A percentile compares a stretch with the other conserved stretches of the same genome.
These are phyloP conservation scores for Vireo griseus DNA, from an alignment of 2,797 vertebrate genomes.

Conservation along the genomic window DNA sequence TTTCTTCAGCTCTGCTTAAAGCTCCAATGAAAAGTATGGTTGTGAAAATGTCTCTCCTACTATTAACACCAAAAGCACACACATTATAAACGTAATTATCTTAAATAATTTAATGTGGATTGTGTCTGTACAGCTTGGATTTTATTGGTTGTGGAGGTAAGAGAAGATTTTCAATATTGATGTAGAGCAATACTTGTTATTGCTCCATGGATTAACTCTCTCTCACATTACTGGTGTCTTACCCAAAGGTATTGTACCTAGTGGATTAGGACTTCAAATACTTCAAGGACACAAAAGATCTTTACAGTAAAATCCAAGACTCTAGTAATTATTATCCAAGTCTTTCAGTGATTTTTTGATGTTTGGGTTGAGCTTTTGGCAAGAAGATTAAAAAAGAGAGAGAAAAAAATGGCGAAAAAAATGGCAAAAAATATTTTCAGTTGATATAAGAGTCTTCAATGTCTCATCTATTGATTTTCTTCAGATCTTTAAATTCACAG, in stretches of 20 bases:
- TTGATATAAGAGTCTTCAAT: constrained; percentile 45
- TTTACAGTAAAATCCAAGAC: constrained; percentile 65
- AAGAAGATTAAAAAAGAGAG: constrained; percentile 46
- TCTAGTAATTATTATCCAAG: constrained; percentile 65
- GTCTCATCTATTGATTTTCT: constrained; percentile 69
- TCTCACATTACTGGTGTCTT: constrained; percentile 5
- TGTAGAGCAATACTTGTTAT: constrained; percentile 16
- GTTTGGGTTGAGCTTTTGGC: constrained; percentile 51
- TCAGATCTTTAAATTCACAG: constrained; percentile 70
- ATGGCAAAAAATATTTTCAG: constrained; percentile 1
- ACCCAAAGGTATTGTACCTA: constrained; percentile 54
- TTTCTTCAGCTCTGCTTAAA: neutral
- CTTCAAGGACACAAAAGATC: constrained; percentile 53
- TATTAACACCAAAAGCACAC: neutral
- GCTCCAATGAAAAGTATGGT: neutral
- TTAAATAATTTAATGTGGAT: constrained; percentile 24
- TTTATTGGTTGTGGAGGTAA: constrained; percentile 42
- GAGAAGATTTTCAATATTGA: neutral
- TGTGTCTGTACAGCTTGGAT: constrained; percentile 14
- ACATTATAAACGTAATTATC: constrained; percentile 35
- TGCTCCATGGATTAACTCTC: constrained; percentile 48
- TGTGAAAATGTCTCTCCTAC: neutral
- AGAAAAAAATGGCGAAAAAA: neutral
- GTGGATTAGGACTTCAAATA: constrained; percentile 73
- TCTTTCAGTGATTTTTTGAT: constrained; percentile 66